A percentile compares a stretch with the other conserved stretches of the same genome.
phyloP scores from a whole-genome alignment of 1,140 invertebrate species.

The Coptotermes formosanus region DNA sequence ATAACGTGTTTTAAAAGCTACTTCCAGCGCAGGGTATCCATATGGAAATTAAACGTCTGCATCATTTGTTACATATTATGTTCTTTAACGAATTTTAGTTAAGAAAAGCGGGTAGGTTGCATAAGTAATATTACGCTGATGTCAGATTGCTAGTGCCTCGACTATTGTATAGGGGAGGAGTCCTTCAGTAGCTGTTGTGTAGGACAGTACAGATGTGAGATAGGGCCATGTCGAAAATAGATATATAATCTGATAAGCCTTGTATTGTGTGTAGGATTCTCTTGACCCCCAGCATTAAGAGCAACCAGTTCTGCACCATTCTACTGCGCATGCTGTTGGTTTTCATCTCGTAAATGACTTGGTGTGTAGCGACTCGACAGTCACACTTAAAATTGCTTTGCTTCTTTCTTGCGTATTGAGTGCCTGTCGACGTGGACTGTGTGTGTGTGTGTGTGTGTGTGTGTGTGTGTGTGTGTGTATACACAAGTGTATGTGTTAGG shows the following conservation, averaged over 20 bases:
- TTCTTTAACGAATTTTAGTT: too few species aligned
- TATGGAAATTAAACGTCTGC: too few species aligned
- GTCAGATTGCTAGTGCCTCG: background rate
- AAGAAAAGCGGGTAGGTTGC: too few species aligned
- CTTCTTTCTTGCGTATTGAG: too few species aligned
- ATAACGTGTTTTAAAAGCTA: too few species aligned
- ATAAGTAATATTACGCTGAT: background rate
- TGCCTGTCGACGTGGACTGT: too few species aligned
- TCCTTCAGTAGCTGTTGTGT: background rate
- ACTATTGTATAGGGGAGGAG: background rate
- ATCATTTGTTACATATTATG: too few species aligned
- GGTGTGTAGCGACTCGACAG: background rate
- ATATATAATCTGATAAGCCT: slow-evolving; percentile 5
- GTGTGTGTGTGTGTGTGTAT: too few species aligned
- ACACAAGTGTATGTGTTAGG: too few species aligned
- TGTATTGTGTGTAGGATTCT: background rate
- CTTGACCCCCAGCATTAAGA: slow-evolving; percentile 2
- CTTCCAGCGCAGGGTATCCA: too few species aligned
- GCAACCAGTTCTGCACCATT: background rate
- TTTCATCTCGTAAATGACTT: background rate
- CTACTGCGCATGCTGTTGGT: background rate
- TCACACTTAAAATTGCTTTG: background rate
- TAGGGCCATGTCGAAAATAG: background rate
- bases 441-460: too few species aligned
- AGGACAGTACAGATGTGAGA: background rate